A percentile compares a stretch with the other conserved stretches of the same genome.
phyloP scores from a whole-genome alignment of 2,888 invertebrate species.

The Eupithecia exiguata region DNA sequence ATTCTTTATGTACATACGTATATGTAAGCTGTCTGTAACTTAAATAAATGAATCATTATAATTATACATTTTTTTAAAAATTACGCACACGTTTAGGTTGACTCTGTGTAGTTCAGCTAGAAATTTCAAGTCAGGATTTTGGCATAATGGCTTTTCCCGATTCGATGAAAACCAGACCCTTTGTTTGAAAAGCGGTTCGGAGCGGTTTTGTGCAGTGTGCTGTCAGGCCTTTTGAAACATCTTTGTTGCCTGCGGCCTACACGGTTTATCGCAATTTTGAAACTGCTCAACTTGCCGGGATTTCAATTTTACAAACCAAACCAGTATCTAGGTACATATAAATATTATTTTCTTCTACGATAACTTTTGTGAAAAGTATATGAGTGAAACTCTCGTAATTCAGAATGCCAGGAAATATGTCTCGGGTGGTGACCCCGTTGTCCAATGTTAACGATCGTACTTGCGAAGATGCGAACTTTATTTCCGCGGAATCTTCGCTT shows the following conservation, averaged over 20 bases:
- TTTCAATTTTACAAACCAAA: not conserved
- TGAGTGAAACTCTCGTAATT: not conserved
- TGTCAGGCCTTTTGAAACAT: conserved; percentile 2
- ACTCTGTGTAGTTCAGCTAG: not conserved
- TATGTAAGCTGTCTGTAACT: no score
- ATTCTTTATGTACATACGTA: no score
- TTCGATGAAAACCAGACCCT: not conserved
- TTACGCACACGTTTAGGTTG: not conserved
- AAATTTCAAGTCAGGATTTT: not conserved
- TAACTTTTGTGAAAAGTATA: not conserved
- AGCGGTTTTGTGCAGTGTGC: not conserved
- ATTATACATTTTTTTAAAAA: not conserved
- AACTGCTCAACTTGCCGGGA: not conserved
- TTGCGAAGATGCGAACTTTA: not conserved
- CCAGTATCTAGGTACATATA: not conserved
- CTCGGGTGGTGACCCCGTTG: not conserved
- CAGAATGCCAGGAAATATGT: not conserved
- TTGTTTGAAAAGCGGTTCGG: not conserved
- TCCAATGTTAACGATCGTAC: not conserved
- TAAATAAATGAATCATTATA: no score
- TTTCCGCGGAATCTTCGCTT: not conserved
- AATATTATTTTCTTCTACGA: not conserved
- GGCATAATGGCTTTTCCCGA: not conserved
- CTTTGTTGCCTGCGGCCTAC: conserved; percentile 1
- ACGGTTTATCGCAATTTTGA: not conserved